These are phyloP conservation scores for Phaetusa simplex DNA, from an alignment of 2,113 vertebrate species.

Conservation along the genomic window DNA sequence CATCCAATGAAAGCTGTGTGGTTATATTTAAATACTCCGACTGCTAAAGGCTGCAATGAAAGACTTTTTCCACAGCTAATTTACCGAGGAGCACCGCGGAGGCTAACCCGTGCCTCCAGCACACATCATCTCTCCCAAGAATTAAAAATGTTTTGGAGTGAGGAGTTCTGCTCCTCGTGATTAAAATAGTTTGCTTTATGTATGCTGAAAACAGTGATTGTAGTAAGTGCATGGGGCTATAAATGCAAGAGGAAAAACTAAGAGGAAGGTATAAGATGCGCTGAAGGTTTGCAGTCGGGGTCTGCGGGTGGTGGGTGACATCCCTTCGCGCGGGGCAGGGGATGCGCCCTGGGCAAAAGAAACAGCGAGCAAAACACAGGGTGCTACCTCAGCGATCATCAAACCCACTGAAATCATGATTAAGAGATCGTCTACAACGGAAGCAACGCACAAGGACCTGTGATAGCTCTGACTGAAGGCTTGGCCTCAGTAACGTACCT, in stretches of 20 bases:
- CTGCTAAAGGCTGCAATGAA: neutral
- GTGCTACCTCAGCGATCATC: neutral
- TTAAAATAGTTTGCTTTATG: neutral
- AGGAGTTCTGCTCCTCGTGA: neutral
- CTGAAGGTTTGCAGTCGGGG: neutral
- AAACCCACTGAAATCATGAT: neutral
- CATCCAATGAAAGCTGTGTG: slow-evolving; percentile 3
- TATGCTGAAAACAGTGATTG: neutral
- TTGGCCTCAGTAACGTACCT: slow-evolving; percentile 29
- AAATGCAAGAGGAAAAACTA: neutral
- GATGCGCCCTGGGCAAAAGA: neutral
- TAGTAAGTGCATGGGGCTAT: neutral
- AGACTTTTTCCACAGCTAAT: neutral
- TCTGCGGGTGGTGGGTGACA: neutral
- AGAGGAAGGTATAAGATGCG: neutral
- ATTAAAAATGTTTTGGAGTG: neutral
- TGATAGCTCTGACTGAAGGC: neutral
- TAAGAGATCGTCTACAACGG: neutral
- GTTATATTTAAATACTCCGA: slow-evolving; percentile 6
- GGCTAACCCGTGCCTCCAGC: neutral
- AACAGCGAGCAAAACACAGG: neutral
- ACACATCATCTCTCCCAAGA: neutral
- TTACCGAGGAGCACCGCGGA: neutral
- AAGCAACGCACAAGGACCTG: neutral
- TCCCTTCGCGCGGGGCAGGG: accelerated